phyloP scores from a whole-genome alignment of 2,113 vertebrate species.

The Ibidorhyncha struthersii region DNA sequence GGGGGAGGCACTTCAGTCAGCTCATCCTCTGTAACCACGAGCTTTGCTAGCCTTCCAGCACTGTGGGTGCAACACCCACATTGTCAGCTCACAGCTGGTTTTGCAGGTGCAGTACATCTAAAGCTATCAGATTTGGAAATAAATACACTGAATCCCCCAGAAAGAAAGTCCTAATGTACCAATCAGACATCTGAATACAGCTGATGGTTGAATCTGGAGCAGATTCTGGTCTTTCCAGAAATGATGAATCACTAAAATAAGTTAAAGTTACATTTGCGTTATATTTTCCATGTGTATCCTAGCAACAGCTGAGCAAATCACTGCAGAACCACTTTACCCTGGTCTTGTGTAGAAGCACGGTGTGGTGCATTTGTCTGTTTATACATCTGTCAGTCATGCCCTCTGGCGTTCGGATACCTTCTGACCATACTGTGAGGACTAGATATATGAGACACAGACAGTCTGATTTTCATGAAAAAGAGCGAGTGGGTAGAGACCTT shows the following conservation, averaged over 20 bases:
- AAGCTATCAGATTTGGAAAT: background rate
- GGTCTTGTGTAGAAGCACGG: background rate
- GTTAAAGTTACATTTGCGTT: background rate
- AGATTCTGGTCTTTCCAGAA: background rate
- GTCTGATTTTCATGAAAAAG: background rate
- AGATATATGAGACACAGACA: background rate
- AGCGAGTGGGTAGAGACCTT: background rate
- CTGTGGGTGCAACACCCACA: background rate
- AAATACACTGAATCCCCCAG: background rate
- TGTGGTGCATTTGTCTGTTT: background rate
- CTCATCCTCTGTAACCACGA: background rate
- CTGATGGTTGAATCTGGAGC: background rate
- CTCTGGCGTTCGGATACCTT: background rate
- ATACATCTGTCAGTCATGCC: too few species aligned
- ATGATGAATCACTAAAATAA: background rate
- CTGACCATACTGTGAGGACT: background rate
- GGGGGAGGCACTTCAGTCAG: background rate
- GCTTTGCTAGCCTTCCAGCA: background rate
- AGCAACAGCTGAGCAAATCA: background rate
- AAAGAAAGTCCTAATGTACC: background rate
- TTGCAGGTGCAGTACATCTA: background rate
- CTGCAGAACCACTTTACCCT: background rate
- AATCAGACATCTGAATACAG: background rate
- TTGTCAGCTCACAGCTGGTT: background rate
- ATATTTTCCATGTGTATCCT: background rate